These are phyloP conservation scores for Mus spicilegus DNA, from an alignment of 2,113 vertebrate genomes.

Conservation along the genomic window DNA sequence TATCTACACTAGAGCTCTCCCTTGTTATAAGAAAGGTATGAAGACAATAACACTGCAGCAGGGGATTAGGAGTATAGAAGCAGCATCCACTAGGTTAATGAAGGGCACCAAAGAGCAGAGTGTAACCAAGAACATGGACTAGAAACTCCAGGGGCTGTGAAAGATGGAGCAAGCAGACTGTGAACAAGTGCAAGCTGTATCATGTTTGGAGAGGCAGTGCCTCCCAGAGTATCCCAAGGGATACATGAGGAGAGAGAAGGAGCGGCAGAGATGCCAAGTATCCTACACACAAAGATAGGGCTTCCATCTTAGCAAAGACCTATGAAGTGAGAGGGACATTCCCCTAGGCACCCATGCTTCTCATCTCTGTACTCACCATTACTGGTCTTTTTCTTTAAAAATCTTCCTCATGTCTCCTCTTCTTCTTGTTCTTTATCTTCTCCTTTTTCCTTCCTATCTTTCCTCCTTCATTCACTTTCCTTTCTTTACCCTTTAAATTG, in stretches of 20 bases:
- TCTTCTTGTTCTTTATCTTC: background rate
- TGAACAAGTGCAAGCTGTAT: background rate
- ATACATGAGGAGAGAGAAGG: background rate
- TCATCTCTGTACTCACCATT: background rate
- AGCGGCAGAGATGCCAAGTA: accelerated
- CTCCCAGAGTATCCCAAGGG: background rate
- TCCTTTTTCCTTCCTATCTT: background rate
- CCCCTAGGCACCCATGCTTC: background rate
- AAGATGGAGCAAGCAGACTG: background rate
- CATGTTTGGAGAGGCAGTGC: accelerated
- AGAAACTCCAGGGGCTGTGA: background rate
- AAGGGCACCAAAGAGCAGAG: background rate
- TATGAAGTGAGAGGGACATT: background rate
- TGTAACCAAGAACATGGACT: background rate
- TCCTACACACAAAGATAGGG: background rate
- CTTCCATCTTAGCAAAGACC: background rate
- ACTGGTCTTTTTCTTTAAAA: background rate
- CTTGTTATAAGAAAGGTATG: background rate
- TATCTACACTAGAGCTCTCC: too few relatives aligned
- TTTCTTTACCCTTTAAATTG: background rate
- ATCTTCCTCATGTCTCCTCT: background rate
- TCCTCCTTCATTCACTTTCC: too few relatives aligned
- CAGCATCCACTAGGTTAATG: accelerated
- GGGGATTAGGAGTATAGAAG: background rate
- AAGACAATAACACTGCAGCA: too few relatives aligned